A percentile compares a stretch with the other conserved stretches of the same genome.
phyloP scores from a whole-genome alignment of 1,140 invertebrate genomes.

The Drosophila guanche region DNA sequence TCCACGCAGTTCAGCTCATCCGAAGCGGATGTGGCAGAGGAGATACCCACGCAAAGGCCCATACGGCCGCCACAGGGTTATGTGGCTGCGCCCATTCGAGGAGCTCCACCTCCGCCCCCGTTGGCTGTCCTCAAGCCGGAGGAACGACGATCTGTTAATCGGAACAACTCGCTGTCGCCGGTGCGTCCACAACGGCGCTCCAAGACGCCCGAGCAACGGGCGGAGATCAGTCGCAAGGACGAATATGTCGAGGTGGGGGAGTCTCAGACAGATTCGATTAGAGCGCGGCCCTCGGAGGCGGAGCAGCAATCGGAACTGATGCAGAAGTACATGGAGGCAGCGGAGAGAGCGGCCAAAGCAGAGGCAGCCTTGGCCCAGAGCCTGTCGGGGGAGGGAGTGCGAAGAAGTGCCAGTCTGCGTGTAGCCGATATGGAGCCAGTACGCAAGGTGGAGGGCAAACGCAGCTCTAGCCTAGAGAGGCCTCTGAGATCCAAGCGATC shows the following conservation, averaged over 20 bases:
- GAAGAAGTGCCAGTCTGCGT: constrained; percentile 56
- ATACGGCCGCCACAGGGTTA: constrained; percentile 24
- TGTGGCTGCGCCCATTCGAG: constrained; percentile 63
- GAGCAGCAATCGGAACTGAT: constrained; percentile 55
- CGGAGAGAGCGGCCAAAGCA: constrained; percentile 53
- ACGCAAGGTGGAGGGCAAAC: constrained; percentile 43
- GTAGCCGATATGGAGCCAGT: constrained; percentile 23
- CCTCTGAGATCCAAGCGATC: constrained; percentile 32
- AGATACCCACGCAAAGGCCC: constrained; percentile 4
- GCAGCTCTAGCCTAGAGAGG: constrained; percentile 61
- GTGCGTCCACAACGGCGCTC: constrained; percentile 74
- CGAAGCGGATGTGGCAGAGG: constrained; percentile 69
- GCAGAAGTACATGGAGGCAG: constrained; percentile 63
- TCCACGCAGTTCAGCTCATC: constrained; percentile 81
- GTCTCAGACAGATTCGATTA: constrained; percentile 2
- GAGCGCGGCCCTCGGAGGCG: constrained; percentile 40
- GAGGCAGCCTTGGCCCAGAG: constrained; percentile 59
- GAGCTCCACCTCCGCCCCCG: constrained; percentile 56
- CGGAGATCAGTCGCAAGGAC: constrained; percentile 36
- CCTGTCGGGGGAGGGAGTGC: constrained; percentile 36
- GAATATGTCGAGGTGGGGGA: constrained; percentile 65
- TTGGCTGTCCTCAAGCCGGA: background rate
- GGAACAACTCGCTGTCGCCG: constrained; percentile 68
- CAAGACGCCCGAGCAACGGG: constrained; percentile 71
- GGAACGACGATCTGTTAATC: constrained; percentile 53